These are phyloP conservation scores for Falco novaeseelandiae DNA, from an alignment of 2,797 vertebrate species.

Conservation along the genomic window DNA sequence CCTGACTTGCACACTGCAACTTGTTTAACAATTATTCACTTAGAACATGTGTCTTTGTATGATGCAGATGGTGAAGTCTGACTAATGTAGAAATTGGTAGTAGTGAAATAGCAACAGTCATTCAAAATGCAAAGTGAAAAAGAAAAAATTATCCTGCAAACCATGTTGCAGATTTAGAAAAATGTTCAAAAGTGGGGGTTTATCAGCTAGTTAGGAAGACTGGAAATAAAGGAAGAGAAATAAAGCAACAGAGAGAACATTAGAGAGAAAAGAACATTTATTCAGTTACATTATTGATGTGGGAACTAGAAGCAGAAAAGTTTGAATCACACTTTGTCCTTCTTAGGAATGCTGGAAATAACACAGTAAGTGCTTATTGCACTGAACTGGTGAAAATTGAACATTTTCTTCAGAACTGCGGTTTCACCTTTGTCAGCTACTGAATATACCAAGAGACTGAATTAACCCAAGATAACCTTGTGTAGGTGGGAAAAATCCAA, in stretches of 20 bases:
- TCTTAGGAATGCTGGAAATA: neutral
- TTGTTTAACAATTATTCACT: neutral
- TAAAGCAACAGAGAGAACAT: neutral
- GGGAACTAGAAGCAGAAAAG: neutral
- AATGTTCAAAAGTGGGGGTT: neutral
- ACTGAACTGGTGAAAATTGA: neutral
- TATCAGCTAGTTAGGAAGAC: neutral
- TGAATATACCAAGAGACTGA: neutral
- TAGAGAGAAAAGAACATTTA: neutral
- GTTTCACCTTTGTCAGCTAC: neutral
- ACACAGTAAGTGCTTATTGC: neutral
- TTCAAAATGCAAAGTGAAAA: neutral
- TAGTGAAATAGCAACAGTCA: neutral
- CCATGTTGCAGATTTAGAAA: neutral
- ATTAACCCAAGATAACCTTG: neutral
- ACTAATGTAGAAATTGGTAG: neutral
- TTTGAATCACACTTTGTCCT: neutral
- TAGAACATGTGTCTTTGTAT: rapidly evolving
- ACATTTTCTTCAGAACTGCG: neutral
- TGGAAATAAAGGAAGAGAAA: neutral
- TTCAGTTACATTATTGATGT: neutral
- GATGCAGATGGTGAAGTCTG: neutral
- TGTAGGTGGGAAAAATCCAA: neutral
- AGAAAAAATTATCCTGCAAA: neutral
- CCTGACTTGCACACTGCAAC: neutral